Base-by-base conservation (phyloP, 2,113 vertebrate genomes). In the Asarcornis scutulata region DNA sequence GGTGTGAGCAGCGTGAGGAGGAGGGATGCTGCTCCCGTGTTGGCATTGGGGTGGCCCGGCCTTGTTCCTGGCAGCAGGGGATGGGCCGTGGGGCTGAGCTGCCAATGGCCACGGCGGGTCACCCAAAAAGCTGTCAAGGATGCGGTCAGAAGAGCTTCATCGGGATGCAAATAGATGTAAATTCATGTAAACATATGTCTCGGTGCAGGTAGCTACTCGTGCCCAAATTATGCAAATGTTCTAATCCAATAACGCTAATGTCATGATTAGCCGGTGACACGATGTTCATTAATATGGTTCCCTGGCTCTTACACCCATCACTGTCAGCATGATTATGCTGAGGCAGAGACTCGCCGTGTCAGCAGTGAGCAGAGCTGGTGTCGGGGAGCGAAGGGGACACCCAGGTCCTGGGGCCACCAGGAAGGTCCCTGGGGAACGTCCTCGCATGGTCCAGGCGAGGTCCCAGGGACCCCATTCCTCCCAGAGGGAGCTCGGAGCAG, bases 221-320 rank as follows among this genome's bases (percentile, higher is more conserved):
- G 86, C 94, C 92, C 86, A 59, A 96, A 95, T 96, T 87, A 96
- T 95, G 94, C 89, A 89, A 92, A 95, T 95, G 74, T 32, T 31
- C 91, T 95, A 93, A 96, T 95, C 91, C 94, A 92, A 91, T 95
- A 96, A 96, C 17, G 84, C 84, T 96, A 92, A 96, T 95, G 89
- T 58, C 81, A 62, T 94, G 91, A 95, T 96, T 94, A 97, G 32
- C 96, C 66, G 87, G 93, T 86, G 56, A 34, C 94, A 81, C 9
- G 34, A 31, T 73, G 91, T 27, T 95, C 94, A 67, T 92, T 96
- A 89, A 77, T 46, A 23, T 68, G 89, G 93, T 38, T 96, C 87
- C 50, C 50, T 82, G 95, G 67, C 84, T 94, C 87, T 76, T 46
- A 56, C 77, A 68, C 91, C 95, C 78, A 8, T 95, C 93, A 66